Evolutionary conservation across 1,140 invertebrate genomes (phyloP).

Genomic region (Drosophila repletoides): DNA sequence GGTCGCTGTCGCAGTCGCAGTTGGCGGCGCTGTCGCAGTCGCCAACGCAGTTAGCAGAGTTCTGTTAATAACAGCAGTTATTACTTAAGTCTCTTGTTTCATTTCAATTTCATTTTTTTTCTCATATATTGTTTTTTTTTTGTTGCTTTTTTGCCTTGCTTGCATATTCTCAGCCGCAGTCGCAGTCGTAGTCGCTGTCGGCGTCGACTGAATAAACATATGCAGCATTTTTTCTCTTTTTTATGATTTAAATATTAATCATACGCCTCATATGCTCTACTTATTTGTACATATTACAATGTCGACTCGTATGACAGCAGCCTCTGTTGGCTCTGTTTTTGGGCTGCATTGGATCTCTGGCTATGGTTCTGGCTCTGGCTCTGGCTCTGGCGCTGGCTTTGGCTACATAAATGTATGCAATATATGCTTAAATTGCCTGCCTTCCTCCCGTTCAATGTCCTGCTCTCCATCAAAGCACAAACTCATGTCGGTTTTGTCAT

Average conservation of each 20-base stretch:
- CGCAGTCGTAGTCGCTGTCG: conserved; percentile 3
- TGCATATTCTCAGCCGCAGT: conserved; percentile 34
- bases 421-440: conserved; percentile 37
- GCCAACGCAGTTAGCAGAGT: neutral
- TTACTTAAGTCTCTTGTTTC: conserved; percentile 65
- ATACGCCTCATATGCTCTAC: conserved; percentile 62
- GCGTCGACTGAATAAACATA: neutral
- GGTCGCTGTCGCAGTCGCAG: conserved; percentile 5
- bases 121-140: no score
- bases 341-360: conserved; percentile 4
- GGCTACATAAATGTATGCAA: conserved; percentile 47
- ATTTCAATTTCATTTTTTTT: conserved; percentile 57
- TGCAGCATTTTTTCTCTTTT: neutral
- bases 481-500: conserved; percentile 57
- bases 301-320: conserved; percentile 45
- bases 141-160: conserved; percentile 41
- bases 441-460: no score
- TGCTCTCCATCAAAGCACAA: conserved; percentile 11
- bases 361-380: neutral
- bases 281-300: conserved; percentile 62
- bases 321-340: neutral
- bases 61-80: conserved; percentile 59
- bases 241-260: conserved; percentile 59
- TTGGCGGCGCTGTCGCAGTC: neutral
- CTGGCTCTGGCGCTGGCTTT: neutral